Evolutionary conservation across 2,888 invertebrate species (phyloP), one percentile per base, ranked within the genome.

Genomic region (Zaprionus bogoriensis): DNA sequence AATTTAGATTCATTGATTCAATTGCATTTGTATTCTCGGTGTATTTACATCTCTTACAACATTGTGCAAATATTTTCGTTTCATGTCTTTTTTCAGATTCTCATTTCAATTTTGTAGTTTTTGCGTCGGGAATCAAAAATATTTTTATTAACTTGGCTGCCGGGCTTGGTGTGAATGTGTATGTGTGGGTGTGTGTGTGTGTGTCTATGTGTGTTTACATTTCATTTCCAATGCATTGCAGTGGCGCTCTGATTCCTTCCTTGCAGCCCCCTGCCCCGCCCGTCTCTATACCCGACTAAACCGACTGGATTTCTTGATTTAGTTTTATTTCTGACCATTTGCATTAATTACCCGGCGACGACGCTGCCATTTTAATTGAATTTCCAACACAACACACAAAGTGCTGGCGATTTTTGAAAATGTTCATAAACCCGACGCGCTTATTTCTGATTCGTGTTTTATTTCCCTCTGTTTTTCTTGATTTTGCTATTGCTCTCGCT

Each of bases 341-440:
- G 85, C 83, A 85, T 77, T 87, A 82, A 82, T 82, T 81, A 67
- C 53, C 25, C 62, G 20, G 12, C 25, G 23, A 47, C 55, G 59
- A 61, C 77, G 64, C 54, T 74, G 65, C 69, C 66, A 67, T 62
- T 82, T 85, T 79, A 85, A 88, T 86, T 87, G 76, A 79, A 80
- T 80, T 85, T 84, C 44, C 62, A 72, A 71, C 28, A 45, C 6
- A 44, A 41, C 20, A 45, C 77, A 70, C 60, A 69, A 75, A 83
- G 66, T 79, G 74, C 67, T 67, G 48, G 75, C 74, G 58, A 77
- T 84, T 84, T 75, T 81, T 67, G 65, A 55, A 79, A 58, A 28
- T 28, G 19, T 62, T 69, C 66, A 72, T 76, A 78, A 80, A 67
- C 61, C 71, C 47, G 55, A 38, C 58, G 69, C 73, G 61, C 67